Percentiles rank a stretch among this genome's conserved stretches.
phyloP scores from a whole-genome alignment of 2,113 vertebrate genomes.

The Haliaeetus leucogaster region DNA sequence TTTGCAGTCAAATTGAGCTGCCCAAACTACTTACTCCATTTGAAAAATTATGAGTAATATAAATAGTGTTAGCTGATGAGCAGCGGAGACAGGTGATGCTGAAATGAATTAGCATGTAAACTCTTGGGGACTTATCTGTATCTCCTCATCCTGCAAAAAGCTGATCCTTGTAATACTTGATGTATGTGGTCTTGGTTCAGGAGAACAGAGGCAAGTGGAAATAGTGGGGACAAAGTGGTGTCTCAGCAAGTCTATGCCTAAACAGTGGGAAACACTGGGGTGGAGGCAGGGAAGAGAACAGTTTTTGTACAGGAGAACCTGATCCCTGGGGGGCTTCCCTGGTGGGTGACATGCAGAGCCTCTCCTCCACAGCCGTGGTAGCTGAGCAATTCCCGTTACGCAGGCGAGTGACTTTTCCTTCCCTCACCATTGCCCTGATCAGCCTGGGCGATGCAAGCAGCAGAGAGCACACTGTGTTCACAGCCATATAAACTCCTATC shows the following conservation, averaged over 20 bases:
- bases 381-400: accelerated
- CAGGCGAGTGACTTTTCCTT: background rate
- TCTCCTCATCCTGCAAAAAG: background rate
- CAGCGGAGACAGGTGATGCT: background rate
- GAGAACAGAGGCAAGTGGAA: background rate
- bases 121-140: background rate
- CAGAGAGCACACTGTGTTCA: background rate
- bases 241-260: background rate
- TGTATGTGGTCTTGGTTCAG: background rate
- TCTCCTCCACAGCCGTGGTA: background rate
- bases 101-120: background rate
- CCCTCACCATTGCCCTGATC: background rate
- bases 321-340: background rate
- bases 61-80: background rate
- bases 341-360: background rate
- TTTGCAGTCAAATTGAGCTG: background rate
- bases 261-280: background rate
- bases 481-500: background rate
- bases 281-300: background rate
- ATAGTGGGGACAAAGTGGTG: background rate
- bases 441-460: background rate
- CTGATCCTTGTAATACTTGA: background rate
- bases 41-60: background rate
- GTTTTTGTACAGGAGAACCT: background rate
- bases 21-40: background rate